Base-by-base conservation (phyloP, 2,888 invertebrate genomes). In the Ophraella communa region DNA sequence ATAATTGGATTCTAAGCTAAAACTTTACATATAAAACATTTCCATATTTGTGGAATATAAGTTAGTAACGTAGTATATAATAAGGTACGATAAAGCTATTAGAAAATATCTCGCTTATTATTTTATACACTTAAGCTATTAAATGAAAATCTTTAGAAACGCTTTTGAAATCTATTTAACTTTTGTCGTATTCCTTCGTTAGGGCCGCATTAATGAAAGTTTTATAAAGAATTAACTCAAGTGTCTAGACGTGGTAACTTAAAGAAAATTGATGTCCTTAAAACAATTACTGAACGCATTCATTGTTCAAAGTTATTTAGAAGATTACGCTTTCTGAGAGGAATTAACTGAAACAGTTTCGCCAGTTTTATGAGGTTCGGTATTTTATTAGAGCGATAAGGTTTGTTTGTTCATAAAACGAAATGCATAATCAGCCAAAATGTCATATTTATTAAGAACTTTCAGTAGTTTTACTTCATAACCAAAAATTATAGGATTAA, bases 211-310 rank as follows among this genome's bases (percentile, higher is more conserved):
- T 47, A 47, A 47, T 47, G 47, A 21, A 21, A 23, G 11, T 23
- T 47, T 47, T 21, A 21, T 47, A 17, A 47, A 47, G 47, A 47
- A 42, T 42, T 42, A 42, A 42, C 42, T 42, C 14, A 42, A 47
- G 23, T 8, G 47, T 47, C 47, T 47, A 47, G 47, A 47, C 47
- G 11, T 45, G 8, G 45, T 45, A 45, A 45, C 45, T 45, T 45
- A 8, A 3, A 47, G 20, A 47, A 18, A 47, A 23, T 47, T 23
- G 23, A 47, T 47, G 20, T n/a, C 3, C n/a, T 18, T 10, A 47
- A 23, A 45, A 20, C 45, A 20, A 45, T 45, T 45, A 45, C 45
- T 2, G 10, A 47, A 47, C 11, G 20, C 47, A 21, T n/a, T 21
- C 10, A 21, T 47, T 47, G 20, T 47, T 23, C n/a, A 20, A 18